Evolutionary conservation across 2,888 invertebrate species (phyloP).

Genomic region (Cosmia trapezina): DNA sequence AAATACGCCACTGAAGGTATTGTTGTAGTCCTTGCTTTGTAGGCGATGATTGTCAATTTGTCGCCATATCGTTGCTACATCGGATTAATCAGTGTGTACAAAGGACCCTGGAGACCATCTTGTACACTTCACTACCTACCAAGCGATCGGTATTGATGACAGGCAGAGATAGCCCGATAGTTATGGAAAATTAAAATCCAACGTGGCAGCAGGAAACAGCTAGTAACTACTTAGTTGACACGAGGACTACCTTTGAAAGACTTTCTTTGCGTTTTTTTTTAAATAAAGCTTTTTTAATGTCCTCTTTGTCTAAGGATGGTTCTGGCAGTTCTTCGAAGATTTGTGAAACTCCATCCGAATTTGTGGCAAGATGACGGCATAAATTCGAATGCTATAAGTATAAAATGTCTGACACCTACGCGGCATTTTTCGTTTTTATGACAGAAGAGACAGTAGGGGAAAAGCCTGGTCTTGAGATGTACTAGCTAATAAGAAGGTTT

Average conservation of each 20-base stretch:
- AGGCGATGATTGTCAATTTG: conserved; percentile 49
- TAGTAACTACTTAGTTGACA: neutral
- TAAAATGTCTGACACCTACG: no score
- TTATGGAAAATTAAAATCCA: neutral
- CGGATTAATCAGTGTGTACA: conserved; percentile 50
- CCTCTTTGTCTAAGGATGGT: neutral
- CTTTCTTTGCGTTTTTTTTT: neutral
- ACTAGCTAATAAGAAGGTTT: neutral
- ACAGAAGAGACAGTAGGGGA: neutral
- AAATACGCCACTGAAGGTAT: no score
- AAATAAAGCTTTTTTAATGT: neutral
- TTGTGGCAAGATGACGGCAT: neutral
- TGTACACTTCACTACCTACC: conserved; percentile 18
- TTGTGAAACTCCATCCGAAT: neutral
- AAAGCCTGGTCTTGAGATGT: neutral
- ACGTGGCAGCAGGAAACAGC: neutral
- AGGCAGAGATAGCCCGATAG: conserved; percentile 13
- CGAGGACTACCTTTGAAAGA: neutral
- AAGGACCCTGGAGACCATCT: conserved; percentile 31
- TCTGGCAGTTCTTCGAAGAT: neutral
- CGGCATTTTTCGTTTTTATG: neutral
- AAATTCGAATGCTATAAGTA: neutral
- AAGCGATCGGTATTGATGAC: conserved; percentile 18
- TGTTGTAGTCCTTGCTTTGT: conserved; percentile 23
- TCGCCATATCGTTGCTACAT: conserved; percentile 19